Evolutionary conservation across 1,140 invertebrate species (phyloP).

Genomic region (Andrena cerasifolii): DNA sequence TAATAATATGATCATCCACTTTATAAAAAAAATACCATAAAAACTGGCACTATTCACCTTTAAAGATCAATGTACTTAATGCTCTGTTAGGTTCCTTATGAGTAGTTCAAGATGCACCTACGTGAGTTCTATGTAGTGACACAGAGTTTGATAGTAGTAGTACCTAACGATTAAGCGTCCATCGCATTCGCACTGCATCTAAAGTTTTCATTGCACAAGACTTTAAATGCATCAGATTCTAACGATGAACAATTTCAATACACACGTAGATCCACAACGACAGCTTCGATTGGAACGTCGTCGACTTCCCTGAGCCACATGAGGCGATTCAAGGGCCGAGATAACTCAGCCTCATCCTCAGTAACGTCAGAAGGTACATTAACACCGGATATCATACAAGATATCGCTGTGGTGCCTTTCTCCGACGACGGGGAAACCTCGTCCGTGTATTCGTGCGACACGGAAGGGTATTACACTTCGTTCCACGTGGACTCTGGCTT

Average conservation of each 20-base stretch:
- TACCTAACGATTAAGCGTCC: too few species aligned
- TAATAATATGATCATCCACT: too few species aligned
- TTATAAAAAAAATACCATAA: too few species aligned
- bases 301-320: slow-evolving; percentile 77
- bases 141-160: too few species aligned
- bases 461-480: slow-evolving; percentile 98
- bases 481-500: slow-evolving; percentile 98
- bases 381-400: slow-evolving; percentile 89
- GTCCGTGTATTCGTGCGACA: slow-evolving; percentile 97
- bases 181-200: too few species aligned
- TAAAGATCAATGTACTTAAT: too few species aligned
- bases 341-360: slow-evolving; percentile 90
- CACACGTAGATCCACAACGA: slow-evolving; percentile 77
- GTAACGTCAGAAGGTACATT: slow-evolving; percentile 93
- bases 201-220: too few species aligned
- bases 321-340: slow-evolving; percentile 78
- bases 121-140: too few species aligned
- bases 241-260: background rate
- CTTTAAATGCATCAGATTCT: background rate
- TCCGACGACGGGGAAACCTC: slow-evolving; percentile 94
- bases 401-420: slow-evolving; percentile 86
- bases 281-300: slow-evolving; percentile 77
- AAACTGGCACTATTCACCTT: too few species aligned
- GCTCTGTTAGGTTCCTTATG: too few species aligned
- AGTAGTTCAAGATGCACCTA: too few species aligned